phyloP scores from a whole-genome alignment of 2,888 invertebrate genomes.

The Scaptomyza tumidula region DNA sequence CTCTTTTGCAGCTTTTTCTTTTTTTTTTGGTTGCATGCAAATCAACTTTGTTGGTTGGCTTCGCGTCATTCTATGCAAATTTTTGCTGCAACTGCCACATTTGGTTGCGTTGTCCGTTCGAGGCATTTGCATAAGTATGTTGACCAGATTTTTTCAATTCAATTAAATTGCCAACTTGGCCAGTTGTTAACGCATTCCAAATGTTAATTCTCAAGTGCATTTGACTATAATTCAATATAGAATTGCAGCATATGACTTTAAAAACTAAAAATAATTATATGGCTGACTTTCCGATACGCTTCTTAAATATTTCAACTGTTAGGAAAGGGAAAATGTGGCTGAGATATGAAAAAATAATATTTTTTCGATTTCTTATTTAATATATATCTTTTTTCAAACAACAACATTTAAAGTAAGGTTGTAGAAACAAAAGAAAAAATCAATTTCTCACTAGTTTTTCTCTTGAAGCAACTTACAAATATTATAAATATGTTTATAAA shows the following conservation, averaged over 20 bases:
- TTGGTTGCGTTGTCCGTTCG: constrained; percentile 45
- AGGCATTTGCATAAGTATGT: constrained; percentile 79
- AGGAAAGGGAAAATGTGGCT: no score
- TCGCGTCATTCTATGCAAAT: constrained; percentile 74
- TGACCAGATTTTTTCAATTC: constrained; percentile 47
- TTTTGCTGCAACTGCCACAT: constrained; percentile 54
- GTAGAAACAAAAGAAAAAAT: no score
- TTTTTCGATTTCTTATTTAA: no score
- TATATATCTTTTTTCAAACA: no score
- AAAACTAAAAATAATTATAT: no score
- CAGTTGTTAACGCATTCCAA: constrained; percentile 81
- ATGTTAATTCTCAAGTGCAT: constrained; percentile 81
- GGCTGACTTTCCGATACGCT: constrained; percentile 27
- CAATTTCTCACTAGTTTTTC: no score
- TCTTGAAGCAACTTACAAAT: no score
- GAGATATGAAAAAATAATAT: no score
- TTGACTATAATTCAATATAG: constrained; percentile 65
- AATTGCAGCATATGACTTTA: constrained; percentile 16
- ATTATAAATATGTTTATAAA: no score
- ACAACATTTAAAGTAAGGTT: no score
- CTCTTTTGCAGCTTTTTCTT: not conserved
- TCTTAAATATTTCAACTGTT: not conserved
- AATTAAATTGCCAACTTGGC: constrained; percentile 73
- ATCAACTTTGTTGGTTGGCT: constrained; percentile 30
- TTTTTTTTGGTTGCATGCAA: constrained; percentile 53